A percentile compares a stretch with the other conserved stretches of the same genome.
phyloP scores from a whole-genome alignment of 2,797 vertebrate genomes.

The Bovichtus variegatus region DNA sequence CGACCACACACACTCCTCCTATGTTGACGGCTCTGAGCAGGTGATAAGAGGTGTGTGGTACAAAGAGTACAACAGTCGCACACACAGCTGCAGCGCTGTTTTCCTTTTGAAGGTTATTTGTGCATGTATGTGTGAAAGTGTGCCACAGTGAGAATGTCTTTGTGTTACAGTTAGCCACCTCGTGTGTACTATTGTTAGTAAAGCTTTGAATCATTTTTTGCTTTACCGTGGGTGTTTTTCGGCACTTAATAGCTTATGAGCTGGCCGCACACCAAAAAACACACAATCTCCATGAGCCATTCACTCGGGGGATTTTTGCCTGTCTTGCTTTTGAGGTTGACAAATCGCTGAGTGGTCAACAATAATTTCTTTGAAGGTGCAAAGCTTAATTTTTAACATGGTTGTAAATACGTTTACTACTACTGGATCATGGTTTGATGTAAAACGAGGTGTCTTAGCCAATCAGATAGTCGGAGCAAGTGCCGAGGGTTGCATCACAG shows the following conservation, averaged over 20 bases:
- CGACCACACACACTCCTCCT: neutral
- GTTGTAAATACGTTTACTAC: slow-evolving; percentile 38
- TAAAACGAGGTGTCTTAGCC: neutral
- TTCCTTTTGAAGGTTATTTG: slow-evolving; percentile 33
- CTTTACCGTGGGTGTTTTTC: neutral
- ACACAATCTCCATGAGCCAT: neutral
- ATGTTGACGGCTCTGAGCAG: slow-evolving; percentile 13
- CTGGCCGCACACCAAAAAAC: neutral
- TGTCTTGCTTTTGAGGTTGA: neutral
- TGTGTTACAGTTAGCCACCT: slow-evolving; percentile 48
- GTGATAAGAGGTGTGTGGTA: slow-evolving; percentile 61
- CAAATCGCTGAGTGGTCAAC: neutral
- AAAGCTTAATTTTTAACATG: slow-evolving; percentile 51
- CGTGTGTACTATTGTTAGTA: neutral
- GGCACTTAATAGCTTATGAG: neutral
- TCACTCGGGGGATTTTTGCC: neutral
- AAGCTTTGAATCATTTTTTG: slow-evolving; percentile 4
- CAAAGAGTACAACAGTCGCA: slow-evolving; percentile 41
- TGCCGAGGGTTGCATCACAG: neutral
- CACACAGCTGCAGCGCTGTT: slow-evolving; percentile 16
- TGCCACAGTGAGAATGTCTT: slow-evolving; percentile 41
- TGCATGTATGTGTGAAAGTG: slow-evolving; percentile 8
- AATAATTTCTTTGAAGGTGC: no score
- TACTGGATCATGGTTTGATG: neutral
- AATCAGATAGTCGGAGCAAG: neutral